Evolutionary conservation across 2,888 invertebrate genomes (phyloP), one percentile per base, ranked within the genome.

Genomic region (Drosophila kuntzei): DNA sequence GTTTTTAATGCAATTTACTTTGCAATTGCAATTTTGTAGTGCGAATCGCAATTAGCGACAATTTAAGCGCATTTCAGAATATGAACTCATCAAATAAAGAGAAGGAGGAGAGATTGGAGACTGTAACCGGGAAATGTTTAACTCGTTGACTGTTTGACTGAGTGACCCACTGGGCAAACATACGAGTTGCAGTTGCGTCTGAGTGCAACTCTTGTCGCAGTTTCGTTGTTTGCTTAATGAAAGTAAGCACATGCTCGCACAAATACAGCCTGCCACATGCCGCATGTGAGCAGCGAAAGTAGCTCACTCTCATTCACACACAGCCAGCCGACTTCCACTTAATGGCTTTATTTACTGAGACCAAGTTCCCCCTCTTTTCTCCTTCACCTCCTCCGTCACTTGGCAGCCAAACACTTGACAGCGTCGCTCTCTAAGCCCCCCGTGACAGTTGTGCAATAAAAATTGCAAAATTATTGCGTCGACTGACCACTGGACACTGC

Each of bases 231-330:
- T 84, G 70, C 74, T 74, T 79, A 85, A 87, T 85, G 87, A 83
- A 87, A 87, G 87, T 81, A 84, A 64, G 68, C 41, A 65, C 63
- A 57, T 18, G 44, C 32, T 14, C 2, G 11, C 1, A 16, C 7
- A 27, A 25, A 46, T 43, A 14, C 20, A n/a, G 25, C 5, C 25
- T 18, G 51, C 14, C 14, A 27, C 34, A 59, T 18, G 58, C 44
- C 18, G 71, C 69, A 66, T 79, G 85, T 71, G 87, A 84, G 79
- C 81, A 76, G 76, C 85, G 85, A 83, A 87, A 83, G 82, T 83
- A 73, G 84, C 72, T 67, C 87, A 78, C 81, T 82, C 82, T 80
- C 82, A 78, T 87, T 80, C 82, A 78, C 66, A 79, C 61, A 44
- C 55, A 43, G 34, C 27, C 32, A 44, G 36, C 53, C 55, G 22